Percentiles rank a stretch among this genome's conserved stretches.
phyloP scores from a whole-genome alignment of 2,113 vertebrate species.

The Theristicus caerulescens region DNA sequence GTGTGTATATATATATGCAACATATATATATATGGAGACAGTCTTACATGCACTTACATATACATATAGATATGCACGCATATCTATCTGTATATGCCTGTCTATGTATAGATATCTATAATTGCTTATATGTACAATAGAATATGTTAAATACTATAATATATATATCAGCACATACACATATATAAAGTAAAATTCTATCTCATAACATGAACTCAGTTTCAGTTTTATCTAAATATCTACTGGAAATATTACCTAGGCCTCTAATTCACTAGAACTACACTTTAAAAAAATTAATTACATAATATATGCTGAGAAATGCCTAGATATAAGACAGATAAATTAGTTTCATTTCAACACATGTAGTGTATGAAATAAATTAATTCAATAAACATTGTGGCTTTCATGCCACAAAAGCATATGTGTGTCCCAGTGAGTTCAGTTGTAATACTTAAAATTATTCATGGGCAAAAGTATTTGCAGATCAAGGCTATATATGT shows the following conservation, averaged over 20 bases:
- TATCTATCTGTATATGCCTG: background rate
- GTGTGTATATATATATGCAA: background rate
- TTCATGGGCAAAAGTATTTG: slow-evolving; percentile 40
- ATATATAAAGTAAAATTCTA: background rate
- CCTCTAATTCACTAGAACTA: background rate
- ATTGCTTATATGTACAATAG: background rate
- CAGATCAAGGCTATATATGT: slow-evolving; percentile 15
- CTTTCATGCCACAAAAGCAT: background rate
- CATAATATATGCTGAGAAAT: slow-evolving; percentile 7
- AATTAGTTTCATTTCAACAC: background rate
- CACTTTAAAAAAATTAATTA: background rate
- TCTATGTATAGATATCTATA: background rate
- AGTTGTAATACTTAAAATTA: slow-evolving; percentile 48
- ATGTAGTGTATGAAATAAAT: slow-evolving; percentile 9
- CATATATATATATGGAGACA: background rate
- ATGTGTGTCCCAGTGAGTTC: slow-evolving; percentile 27
- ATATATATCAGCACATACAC: background rate
- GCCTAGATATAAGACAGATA: background rate
- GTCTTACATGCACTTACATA: background rate
- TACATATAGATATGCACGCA: background rate
- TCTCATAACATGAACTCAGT: background rate
- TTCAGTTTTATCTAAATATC: background rate
- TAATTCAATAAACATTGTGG: slow-evolving; percentile 43
- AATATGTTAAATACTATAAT: background rate
- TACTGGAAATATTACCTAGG: background rate